Percentiles rank a stretch among this genome's conserved stretches.
These are phyloP conservation scores for Rhopalosiphum padi DNA, from an alignment of 1,140 invertebrate genomes.

Conservation along the genomic window DNA sequence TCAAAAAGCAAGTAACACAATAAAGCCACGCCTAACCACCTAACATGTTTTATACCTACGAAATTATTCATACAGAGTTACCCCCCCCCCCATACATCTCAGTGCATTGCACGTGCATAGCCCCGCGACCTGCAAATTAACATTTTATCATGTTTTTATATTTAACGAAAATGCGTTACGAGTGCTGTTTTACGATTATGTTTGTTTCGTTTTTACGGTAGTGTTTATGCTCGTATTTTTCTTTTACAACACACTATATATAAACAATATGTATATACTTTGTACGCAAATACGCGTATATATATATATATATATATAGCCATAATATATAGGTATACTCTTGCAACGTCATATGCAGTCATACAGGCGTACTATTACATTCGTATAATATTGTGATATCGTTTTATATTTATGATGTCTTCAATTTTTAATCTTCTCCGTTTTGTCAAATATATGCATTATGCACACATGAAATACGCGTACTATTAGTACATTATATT, in stretches of 20 bases:
- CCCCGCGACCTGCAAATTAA: background rate
- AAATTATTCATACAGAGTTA: background rate
- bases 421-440: background rate
- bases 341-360: background rate
- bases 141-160: background rate
- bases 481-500: background rate
- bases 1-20: background rate
- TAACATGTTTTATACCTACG: background rate
- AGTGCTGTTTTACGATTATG: background rate
- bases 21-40: background rate
- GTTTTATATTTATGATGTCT: conserved; percentile 9
- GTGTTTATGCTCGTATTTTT: background rate
- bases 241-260: background rate
- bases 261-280: background rate
- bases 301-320: too few relatives aligned
- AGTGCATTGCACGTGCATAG: background rate
- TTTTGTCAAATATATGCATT: background rate
- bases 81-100: background rate
- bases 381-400: background rate
- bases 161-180: background rate
- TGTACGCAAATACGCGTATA: too few relatives aligned
- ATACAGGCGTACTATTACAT: background rate
- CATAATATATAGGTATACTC: too few relatives aligned
- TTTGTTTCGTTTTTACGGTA: background rate
- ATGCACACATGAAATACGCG: background rate